Conservation (phyloP, 2,888 invertebrate genomes). For the Malacosoma neustria region DNA sequence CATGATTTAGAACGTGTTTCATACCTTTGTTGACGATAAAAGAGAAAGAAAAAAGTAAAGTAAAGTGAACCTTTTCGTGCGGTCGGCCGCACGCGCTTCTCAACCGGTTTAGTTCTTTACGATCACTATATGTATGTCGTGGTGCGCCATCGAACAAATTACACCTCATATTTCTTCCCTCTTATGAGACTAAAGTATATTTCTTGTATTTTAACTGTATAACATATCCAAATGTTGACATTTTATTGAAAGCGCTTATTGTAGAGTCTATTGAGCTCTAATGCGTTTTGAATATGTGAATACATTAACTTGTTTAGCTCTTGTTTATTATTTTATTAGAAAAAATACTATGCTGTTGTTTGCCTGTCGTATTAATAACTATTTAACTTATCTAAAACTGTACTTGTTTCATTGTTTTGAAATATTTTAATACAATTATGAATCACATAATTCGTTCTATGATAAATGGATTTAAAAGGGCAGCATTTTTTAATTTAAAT, state of each 20-base stretch:
- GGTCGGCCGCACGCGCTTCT: conserved; percentile 70
- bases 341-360: too few relatives aligned
- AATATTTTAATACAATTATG: too few relatives aligned
- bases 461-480: too few relatives aligned
- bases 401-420: too few relatives aligned
- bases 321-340: conserved; percentile 27
- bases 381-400: too few relatives aligned
- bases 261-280: conserved; percentile 37
- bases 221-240: conserved; percentile 46
- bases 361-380: too few relatives aligned
- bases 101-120: conserved; percentile 70
- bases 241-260: conserved; percentile 40
- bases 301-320: conserved; percentile 29
- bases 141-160: conserved; percentile 69
- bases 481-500: too few relatives aligned
- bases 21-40: conserved; percentile 61
- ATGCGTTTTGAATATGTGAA: conserved; percentile 26
- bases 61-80: conserved; percentile 71
- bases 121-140: conserved; percentile 71
- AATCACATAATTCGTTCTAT: too few relatives aligned
- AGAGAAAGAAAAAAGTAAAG: conserved; percentile 46
- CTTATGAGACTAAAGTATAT: conserved; percentile 63
- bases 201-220: conserved; percentile 52
- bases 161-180: conserved; percentile 71
- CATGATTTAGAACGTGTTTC: conserved; percentile 58